Evolutionary conservation across 37 sponge, comb jelly and placozoan genomes (phyloP).

Genomic region (Aphrocallistes beatrix): DNA sequence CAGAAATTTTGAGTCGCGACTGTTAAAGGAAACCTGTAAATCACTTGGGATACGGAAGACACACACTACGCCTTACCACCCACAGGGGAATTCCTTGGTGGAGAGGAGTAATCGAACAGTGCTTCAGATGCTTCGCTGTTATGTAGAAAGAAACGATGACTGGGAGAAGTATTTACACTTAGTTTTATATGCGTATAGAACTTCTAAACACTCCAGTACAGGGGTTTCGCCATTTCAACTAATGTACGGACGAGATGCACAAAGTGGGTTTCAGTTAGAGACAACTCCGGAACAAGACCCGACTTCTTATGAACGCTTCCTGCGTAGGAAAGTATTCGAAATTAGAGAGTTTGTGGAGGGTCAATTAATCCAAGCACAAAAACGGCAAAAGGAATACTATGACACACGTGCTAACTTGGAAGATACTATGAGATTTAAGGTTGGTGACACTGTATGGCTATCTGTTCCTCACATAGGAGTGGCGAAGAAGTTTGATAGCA

Average conservation of each 20-base stretch:
- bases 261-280: neutral
- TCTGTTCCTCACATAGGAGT: conserved; percentile 38
- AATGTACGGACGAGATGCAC: conserved; percentile 12
- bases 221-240: conserved; percentile 20
- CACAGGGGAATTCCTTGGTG: conserved; percentile 54
- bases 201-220: too few species aligned
- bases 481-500: conserved; percentile 33
- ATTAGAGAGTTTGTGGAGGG: conserved; percentile 16
- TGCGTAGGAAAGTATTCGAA: neutral
- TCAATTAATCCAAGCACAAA: neutral
- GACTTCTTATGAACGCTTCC: neutral
- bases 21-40: conserved; percentile 27
- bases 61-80: conserved; percentile 34
- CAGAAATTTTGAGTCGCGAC: conserved; percentile 34
- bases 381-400: neutral
- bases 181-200: too few species aligned
- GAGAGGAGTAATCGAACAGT: conserved; percentile 41
- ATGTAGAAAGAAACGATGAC: conserved; percentile 28
- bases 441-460: conserved; percentile 44
- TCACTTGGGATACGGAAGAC: conserved; percentile 43
- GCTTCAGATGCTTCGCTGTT: conserved; percentile 32
- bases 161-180: conserved; percentile 51
- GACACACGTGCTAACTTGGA: neutral
- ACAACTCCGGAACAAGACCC: neutral
- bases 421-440: neutral